A percentile compares a stretch with the other conserved stretches of the same genome.
phyloP scores from a whole-genome alignment of 2,113 vertebrate genomes.

The Xiphophorus couchianus region DNA sequence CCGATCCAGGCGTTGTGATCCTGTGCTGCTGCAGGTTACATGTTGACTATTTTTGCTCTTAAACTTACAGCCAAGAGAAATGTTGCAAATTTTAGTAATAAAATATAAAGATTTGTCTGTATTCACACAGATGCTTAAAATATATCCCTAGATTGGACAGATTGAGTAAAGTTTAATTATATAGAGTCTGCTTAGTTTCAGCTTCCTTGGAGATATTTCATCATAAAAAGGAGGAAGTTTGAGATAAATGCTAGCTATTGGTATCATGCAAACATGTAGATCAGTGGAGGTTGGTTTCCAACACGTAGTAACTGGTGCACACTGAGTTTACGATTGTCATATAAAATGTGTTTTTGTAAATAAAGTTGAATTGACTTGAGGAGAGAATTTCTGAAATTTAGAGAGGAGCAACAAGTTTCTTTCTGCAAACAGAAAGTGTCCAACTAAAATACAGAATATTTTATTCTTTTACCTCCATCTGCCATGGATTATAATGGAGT shows the following conservation, averaged over 20 bases:
- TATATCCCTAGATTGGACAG: no score
- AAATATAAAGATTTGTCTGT: no score
- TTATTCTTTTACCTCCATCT: not conserved
- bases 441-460: not conserved
- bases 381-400: no score
- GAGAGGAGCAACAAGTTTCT: no score
- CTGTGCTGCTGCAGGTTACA: not conserved
- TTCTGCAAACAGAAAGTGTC: not conserved
- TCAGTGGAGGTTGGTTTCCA: not conserved
- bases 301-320: not conserved
- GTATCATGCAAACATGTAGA: not conserved
- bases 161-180: no score
- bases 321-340: not conserved
- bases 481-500: no score
- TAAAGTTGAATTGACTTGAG: not conserved
- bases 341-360: not conserved
- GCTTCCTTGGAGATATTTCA: not conserved
- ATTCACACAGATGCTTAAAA: no score
- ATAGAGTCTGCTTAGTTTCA: not conserved
- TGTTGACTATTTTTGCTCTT: not conserved
- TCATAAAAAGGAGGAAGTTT: not conserved
- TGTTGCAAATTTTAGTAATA: no score
- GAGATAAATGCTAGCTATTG: not conserved
- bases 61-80: not conserved
- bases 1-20: not conserved